These are phyloP conservation scores for Loriculus beryllinus DNA, from an alignment of 2,797 vertebrate genomes.

Conservation along the genomic window DNA sequence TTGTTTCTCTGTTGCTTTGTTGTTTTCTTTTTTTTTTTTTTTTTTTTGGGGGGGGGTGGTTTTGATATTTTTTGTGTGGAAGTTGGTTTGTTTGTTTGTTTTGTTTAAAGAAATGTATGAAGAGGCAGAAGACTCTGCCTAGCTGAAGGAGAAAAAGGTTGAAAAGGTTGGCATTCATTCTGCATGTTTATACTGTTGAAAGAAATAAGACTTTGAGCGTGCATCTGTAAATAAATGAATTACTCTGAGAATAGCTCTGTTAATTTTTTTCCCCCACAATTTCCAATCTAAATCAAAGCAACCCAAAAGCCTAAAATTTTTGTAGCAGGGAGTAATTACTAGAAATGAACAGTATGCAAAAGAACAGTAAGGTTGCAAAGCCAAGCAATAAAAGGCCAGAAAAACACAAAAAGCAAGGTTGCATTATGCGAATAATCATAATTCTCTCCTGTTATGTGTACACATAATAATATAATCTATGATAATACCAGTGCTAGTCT, in stretches of 20 bases:
- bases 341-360: background rate
- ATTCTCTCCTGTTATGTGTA: background rate
- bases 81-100: background rate
- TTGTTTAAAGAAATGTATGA: background rate
- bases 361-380: background rate
- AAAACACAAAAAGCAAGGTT: background rate
- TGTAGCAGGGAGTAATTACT: background rate
- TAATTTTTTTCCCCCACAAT: background rate
- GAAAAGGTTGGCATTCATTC: background rate
- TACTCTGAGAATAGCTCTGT: background rate
- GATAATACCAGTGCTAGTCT: background rate
- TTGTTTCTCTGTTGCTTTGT: too few relatives aligned
- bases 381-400: background rate
- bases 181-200: background rate
- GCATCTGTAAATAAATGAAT: background rate
- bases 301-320: background rate
- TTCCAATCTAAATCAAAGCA: background rate
- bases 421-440: background rate
- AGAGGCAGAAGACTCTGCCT: background rate
- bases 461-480: background rate
- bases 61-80: too few relatives aligned
- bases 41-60: too few relatives aligned
- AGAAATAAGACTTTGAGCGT: background rate
- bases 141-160: background rate
- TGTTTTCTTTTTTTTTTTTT: background rate